Evolutionary conservation across 2,113 vertebrate genomes (phyloP).

Genomic region (Odocoileus virginianus): DNA sequence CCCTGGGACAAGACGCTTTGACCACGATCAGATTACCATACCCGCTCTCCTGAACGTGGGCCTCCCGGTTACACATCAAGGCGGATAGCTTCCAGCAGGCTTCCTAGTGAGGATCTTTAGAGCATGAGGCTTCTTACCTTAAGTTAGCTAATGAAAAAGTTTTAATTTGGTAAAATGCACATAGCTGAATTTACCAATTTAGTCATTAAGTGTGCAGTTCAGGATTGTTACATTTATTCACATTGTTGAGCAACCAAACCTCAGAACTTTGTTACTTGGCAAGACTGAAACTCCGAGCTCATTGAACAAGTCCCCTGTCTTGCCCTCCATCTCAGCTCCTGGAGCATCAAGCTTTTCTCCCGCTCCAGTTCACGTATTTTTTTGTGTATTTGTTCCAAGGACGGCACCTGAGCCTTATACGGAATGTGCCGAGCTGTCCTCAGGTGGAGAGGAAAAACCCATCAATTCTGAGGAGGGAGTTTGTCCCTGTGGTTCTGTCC

Average conservation of each 20-base stretch:
- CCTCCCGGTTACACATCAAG: accelerated
- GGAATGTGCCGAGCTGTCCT: constrained; percentile 21
- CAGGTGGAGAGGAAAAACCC: not conserved
- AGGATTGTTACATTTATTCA: not conserved
- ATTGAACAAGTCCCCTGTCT: not conserved
- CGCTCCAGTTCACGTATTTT: not conserved
- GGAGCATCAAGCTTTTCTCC: not conserved
- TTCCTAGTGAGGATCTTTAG: not conserved
- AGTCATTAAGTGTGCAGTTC: not conserved
- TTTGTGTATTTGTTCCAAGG: not conserved
- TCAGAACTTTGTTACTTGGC: not conserved
- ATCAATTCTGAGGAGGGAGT: constrained; percentile 58
- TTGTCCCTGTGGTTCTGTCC: constrained; percentile 61
- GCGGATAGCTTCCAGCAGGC: not conserved
- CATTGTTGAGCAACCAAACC: not conserved
- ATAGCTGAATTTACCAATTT: not conserved
- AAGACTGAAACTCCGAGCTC: not conserved
- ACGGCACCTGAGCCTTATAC: not conserved
- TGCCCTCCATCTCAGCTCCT: not conserved
- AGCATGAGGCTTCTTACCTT: not conserved
- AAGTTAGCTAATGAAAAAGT: not conserved
- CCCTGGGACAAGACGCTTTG: not conserved
- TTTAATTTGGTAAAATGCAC: not conserved
- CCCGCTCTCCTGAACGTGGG: accelerated
- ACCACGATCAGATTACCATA: accelerated